Evolutionary conservation across 2,888 invertebrate genomes (phyloP), one percentile per base, ranked within the genome.

Genomic region (Pristionchus entomophagus): DNA sequence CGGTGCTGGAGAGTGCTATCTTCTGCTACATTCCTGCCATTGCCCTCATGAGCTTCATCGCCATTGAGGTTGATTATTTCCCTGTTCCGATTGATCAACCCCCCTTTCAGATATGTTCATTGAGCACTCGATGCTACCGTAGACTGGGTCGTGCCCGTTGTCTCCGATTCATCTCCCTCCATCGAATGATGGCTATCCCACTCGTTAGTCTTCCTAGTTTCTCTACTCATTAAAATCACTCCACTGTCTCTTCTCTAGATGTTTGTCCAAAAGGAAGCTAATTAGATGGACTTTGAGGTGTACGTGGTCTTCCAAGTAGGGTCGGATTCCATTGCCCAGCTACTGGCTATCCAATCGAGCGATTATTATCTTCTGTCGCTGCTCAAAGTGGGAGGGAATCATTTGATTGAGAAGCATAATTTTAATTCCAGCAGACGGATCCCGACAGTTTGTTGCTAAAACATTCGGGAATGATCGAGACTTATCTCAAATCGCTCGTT

Each of bases 321-420:
- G 3, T 8, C 51, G 17, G 51, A 80, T 0, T 49, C 78, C 12
- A 80, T 80, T n/a, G 49, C 51, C 1, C 78, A 80, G 26, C 35
- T 82, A 26, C 41, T 82, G n/a, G 59, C 56, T 22, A 59, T 82
- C 12, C 82, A 82, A 38, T 8, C 59, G n/a, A 82, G 59, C 19
- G 82, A 82, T 41, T 82, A 82, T 51, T 82, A 82, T 59, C 41
- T 82, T 10, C 51, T 80, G 32, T 80, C 78, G 17, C 49, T 80
- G 78, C 49, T 80, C 32, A 51, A 51, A 41, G 78, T 80, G 2
- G 12, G 41, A 35, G 14, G 32, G 6, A 14, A 5, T 19, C 17
- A 17, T 65, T 38, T 65, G 29, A 6, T 17, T 65, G 38, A 19
- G 17, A 38, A 8, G 10, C 17, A 22, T 38, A 19, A 3, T 56